These are phyloP conservation scores for Ginglymostoma cirratum DNA, from an alignment of 2,113 vertebrate genomes.

Conservation along the genomic window DNA sequence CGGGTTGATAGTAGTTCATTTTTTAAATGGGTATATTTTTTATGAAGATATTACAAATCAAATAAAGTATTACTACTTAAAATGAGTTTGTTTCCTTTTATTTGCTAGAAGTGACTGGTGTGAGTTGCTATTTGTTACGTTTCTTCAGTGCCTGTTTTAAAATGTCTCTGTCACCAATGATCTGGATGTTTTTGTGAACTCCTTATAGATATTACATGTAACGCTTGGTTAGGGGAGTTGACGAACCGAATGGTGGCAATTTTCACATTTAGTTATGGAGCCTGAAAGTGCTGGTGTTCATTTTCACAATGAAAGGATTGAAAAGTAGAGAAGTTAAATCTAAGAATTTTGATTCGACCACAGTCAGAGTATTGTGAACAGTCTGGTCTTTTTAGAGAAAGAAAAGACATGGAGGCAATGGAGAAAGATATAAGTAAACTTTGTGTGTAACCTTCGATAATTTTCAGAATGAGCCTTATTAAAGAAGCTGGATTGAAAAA, in stretches of 20 bases:
- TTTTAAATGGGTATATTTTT: slow-evolving; percentile 27
- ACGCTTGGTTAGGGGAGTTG: not conserved
- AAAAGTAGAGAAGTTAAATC: not conserved
- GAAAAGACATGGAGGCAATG: too few species aligned
- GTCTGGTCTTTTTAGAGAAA: not conserved
- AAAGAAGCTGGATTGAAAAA: too few species aligned
- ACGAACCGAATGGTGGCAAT: not conserved
- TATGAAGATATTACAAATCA: slow-evolving; percentile 3
- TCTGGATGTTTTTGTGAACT: not conserved
- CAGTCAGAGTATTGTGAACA: not conserved
- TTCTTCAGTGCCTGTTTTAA: not conserved
- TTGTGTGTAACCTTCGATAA: too few species aligned
- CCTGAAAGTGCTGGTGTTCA: not conserved
- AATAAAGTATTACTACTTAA: slow-evolving; percentile 27
- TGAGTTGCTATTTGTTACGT: not conserved
- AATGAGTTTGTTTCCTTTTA: too few species aligned
- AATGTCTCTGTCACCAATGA: not conserved
- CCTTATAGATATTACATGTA: not conserved
- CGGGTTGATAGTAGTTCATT: not conserved
- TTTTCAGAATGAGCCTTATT: too few species aligned
- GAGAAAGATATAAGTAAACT: too few species aligned
- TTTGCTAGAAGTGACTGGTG: not conserved
- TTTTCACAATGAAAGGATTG: not conserved
- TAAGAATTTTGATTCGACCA: not conserved
- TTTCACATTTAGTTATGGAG: not conserved